phyloP scores from a whole-genome alignment of 2,113 vertebrate genomes.

The Phrynosoma platyrhinos region DNA sequence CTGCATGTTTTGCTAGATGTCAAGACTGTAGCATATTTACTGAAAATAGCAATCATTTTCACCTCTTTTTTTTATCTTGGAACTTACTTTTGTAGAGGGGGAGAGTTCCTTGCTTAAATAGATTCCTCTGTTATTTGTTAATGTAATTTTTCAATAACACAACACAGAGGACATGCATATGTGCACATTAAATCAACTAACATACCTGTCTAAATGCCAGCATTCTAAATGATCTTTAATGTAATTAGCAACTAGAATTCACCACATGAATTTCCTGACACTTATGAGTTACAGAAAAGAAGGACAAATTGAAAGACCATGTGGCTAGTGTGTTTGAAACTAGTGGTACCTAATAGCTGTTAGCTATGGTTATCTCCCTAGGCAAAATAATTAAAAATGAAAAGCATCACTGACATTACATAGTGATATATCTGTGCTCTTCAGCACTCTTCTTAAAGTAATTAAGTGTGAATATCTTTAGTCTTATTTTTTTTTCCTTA shows the following conservation, averaged over 20 bases:
- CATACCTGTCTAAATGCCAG: not conserved
- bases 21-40: not conserved
- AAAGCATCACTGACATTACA: slow-evolving; percentile 24
- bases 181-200: not conserved
- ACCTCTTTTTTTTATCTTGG: not conserved
- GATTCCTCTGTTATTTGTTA: not conserved
- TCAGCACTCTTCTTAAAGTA: slow-evolving; percentile 41
- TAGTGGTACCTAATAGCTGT: slow-evolving; percentile 22
- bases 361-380: not conserved
- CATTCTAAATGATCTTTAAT: not conserved
- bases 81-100: not conserved
- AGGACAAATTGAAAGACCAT: slow-evolving; percentile 20
- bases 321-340: slow-evolving; percentile 23
- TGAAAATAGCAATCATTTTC: not conserved
- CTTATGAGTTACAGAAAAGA: not conserved
- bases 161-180: not conserved
- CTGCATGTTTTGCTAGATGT: not conserved
- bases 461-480: slow-evolving; percentile 61
- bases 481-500: slow-evolving; percentile 60
- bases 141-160: not conserved
- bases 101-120: rapidly evolving
- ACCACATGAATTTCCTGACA: not conserved
- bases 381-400: slow-evolving; percentile 46
- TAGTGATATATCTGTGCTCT: slow-evolving; percentile 24
- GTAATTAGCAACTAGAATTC: not conserved